These are phyloP conservation scores for Hyles lineata DNA, from an alignment of 2,888 invertebrate species.

Conservation along the genomic window DNA sequence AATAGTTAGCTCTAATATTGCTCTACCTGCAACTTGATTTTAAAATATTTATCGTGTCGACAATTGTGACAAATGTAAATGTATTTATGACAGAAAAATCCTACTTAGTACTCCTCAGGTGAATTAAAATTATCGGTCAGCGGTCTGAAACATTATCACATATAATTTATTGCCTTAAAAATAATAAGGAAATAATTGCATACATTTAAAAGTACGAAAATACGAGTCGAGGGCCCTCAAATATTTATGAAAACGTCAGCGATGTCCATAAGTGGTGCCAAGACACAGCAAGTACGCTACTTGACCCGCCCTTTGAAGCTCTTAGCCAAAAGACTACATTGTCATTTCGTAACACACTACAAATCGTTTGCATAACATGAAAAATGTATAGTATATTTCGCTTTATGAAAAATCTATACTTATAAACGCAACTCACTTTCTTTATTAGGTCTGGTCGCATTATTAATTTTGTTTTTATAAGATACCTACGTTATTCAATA, in stretches of 20 bases:
- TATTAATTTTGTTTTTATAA: no score
- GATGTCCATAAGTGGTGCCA: neutral
- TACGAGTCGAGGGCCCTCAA: neutral
- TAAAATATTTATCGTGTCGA: no score
- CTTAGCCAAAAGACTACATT: neutral
- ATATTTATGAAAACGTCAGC: neutral
- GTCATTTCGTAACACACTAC: neutral
- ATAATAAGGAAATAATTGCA: neutral
- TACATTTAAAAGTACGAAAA: neutral
- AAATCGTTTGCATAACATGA: neutral
- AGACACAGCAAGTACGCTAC: neutral
- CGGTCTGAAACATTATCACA: no score
- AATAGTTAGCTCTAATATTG: no score
- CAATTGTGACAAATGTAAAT: no score
- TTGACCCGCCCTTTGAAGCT: neutral
- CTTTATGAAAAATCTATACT: neutral
- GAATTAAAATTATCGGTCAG: no score
- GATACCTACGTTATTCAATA: no score
- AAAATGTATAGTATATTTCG: neutral
- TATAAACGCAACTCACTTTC: no score
- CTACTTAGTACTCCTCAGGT: no score
- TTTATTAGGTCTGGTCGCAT: no score
- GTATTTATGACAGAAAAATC: no score
- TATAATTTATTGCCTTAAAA: neutral
- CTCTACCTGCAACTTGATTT: no score